A percentile compares a stretch with the other conserved stretches of the same genome.
Conservation (phyloP, 2,888 invertebrate genomes). For the Drosophila sordidapex region DNA sequence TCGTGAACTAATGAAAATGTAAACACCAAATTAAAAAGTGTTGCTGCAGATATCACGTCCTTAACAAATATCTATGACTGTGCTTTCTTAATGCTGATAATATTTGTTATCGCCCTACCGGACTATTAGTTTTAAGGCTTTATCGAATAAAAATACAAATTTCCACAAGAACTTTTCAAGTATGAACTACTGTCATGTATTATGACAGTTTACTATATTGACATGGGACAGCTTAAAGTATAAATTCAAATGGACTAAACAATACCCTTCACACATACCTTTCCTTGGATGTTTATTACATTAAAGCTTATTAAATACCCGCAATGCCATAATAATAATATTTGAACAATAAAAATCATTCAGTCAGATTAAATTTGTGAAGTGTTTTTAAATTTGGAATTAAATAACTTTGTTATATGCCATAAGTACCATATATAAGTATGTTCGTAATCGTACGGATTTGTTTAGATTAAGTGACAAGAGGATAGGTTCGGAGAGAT, state of each 20-base stretch:
- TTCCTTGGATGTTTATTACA: background rate
- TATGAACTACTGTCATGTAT: background rate
- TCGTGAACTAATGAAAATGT: background rate
- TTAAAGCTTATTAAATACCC: background rate
- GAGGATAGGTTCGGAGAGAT: background rate
- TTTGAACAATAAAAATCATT: background rate
- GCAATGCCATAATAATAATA: background rate
- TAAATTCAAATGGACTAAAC: background rate
- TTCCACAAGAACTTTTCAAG: background rate
- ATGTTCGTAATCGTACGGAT: constrained; percentile 3
- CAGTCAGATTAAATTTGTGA: background rate
- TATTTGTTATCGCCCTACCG: constrained; percentile 16
- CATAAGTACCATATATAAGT: background rate
- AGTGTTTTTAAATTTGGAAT: constrained; percentile 6
- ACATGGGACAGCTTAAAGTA: background rate
- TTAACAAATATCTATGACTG: constrained; percentile 7
- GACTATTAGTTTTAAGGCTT: background rate
- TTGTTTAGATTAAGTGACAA: background rate
- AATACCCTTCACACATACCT: background rate
- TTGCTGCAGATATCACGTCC: background rate
- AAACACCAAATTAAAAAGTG: background rate
- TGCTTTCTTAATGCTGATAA: constrained; percentile 6
- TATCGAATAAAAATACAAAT: constrained; percentile 1
- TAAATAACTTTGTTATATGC: background rate
- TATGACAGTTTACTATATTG: background rate